Evolutionary conservation across 2,113 vertebrate species (phyloP), one percentile per base, ranked within the genome.

Genomic region (Eurystomus gularis): DNA sequence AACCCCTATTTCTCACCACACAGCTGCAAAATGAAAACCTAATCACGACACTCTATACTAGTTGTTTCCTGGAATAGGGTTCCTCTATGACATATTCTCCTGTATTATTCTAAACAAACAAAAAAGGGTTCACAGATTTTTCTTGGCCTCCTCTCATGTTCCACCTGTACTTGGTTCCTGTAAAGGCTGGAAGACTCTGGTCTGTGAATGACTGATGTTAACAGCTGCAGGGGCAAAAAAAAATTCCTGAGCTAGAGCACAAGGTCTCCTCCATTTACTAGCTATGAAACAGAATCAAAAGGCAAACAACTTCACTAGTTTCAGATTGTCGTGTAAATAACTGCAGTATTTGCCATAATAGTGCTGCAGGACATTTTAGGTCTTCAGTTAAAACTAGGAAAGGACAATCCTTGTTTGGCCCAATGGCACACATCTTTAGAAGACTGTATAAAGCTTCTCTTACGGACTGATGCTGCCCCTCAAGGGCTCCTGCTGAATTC

Each of bases 71-170:
- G 78, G 42, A 71, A 78, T 39, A 35, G 39, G 87, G 48, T 29
- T 95, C 73, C 73, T 94, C 57, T 78, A 17, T 35, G 87, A 88
- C 70, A 89, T 33, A 48, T 44, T 87, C 66, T 87, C 19, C 42
- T 75, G 49, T 46, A 55, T 75, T 42, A 51, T 55, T 91, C 87
- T 82, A 92, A 93, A 77, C 37, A 86, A 93, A 82, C 42, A 76
- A 77, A 93, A 61, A 65, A 70, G 17, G 7, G 40, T 72, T 46
- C 42, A 25, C 4, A 70, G 37, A 25, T 73, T 69, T 78, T 52
- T 79, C 51, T 86, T 75, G 3, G 49, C 70, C 29, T 44, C 73
- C 39, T 79, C 49, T 91, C 55, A 73, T 26, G 66, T 51, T 82
- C 65, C 87, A 93, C 57, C 85, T 88, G 85, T 57, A 26, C 39